phyloP scores from a whole-genome alignment of 2,797 vertebrate species.

The Thripadectes ignobilis region DNA sequence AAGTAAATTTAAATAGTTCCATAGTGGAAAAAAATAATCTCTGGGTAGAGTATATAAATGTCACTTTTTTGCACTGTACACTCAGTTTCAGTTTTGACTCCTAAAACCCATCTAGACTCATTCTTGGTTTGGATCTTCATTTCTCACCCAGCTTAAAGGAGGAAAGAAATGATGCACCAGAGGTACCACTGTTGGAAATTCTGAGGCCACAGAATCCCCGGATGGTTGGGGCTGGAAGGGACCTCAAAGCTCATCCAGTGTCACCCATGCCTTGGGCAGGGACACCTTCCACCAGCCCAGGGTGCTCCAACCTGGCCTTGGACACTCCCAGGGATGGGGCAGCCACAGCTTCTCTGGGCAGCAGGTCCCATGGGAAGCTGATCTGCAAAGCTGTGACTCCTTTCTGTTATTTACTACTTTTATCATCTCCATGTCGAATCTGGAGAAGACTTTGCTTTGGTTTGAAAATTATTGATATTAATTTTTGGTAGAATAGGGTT shows the following conservation, averaged over 20 bases:
- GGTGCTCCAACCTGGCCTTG: background rate
- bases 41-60: conserved; percentile 30
- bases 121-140: background rate
- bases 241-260: background rate
- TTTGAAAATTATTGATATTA: background rate
- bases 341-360: background rate
- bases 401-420: background rate
- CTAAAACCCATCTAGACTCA: background rate
- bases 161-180: background rate
- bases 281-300: background rate
- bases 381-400: background rate
- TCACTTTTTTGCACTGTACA: background rate
- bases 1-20: conserved; percentile 28
- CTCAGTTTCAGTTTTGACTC: conserved; percentile 20
- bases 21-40: conserved; percentile 20
- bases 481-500: background rate
- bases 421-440: background rate
- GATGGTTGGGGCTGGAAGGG: background rate
- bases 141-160: background rate
- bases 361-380: background rate
- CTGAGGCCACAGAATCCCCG: background rate
- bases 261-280: background rate
- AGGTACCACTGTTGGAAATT: background rate
- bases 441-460: background rate
- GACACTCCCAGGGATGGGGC: background rate